Evolutionary conservation across 2,113 vertebrate genomes (phyloP), one percentile per base, ranked within the genome.

Genomic region (Dicerorhinus sumatrensis): DNA sequence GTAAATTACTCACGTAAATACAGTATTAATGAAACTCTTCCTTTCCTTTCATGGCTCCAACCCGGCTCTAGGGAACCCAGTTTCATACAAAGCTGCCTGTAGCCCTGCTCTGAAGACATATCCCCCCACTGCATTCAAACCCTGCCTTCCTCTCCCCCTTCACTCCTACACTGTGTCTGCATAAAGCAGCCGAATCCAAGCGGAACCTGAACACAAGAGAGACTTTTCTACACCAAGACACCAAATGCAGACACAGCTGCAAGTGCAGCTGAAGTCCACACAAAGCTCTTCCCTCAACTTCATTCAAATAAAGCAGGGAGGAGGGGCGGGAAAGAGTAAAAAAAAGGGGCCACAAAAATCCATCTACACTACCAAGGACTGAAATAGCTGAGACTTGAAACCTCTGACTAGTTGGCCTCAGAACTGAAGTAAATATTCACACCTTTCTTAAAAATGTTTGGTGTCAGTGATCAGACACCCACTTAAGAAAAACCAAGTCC

Each of bases 181-280:
- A 83, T 20, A 86, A 72, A 87, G 84, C 63, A 88, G 73, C 23
- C 0, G 8, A 27, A 63, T 73, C 85, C 67, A 75, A n/a, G 77
- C 1, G 2, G 67, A 72, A 95, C 36, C 1, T 6, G 89, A 86
- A 95, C 76, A 91, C 75, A 92, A 82, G 36, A 39, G 81, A 94
- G 84, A 39, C 54, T 96, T 82, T 94, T 88, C 87, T 39, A 63
- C 25, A 93, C 36, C 1, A 33, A 91, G 58, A 82, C 20, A 76
- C 67, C 82, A 81, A 89, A 62, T 0, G 0, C 9, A 63, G 12
- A 18, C 21, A 63, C 81, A 87, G 85, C 20, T 98, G 94, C 95
- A 85, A 2, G 1, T 86, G 90, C 96, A 98, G 73, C 58, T 95
- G 10, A 91, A 39, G 6, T 51, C 27, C 67, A 88, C 89, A 91